These are phyloP conservation scores for Anarsia innoxiella DNA, from an alignment of 2,888 invertebrate species.

Conservation along the genomic window DNA sequence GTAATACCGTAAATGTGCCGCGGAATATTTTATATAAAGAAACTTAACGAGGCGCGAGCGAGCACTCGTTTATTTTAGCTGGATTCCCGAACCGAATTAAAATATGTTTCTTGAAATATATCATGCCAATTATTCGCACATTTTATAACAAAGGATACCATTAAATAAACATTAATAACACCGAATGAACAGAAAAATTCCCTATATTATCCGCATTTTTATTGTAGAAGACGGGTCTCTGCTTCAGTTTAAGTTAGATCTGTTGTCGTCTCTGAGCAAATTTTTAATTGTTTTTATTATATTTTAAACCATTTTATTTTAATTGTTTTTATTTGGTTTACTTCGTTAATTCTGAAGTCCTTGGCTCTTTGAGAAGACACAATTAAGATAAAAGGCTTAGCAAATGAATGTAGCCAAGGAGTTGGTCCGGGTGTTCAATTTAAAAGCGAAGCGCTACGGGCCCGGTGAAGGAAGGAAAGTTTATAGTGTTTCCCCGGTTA, in stretches of 20 bases:
- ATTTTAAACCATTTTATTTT: constrained; percentile 1
- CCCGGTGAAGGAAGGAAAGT: constrained; percentile 23
- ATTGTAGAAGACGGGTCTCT: constrained; percentile 6
- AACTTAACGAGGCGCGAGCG: background rate
- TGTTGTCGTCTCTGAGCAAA: no score
- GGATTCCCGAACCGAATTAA: no score
- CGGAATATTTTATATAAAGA: background rate
- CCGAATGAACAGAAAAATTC: constrained; percentile 19
- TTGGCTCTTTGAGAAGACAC: constrained; percentile 29
- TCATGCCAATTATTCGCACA: constrained; percentile 18
- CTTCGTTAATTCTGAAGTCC: constrained; percentile 31
- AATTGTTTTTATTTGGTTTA: constrained; percentile 28
- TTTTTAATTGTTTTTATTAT: no score
- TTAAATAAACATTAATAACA: constrained; percentile 27
- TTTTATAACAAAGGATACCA: constrained; percentile 22
- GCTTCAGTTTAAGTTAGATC: constrained; percentile 10
- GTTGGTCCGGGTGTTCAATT: constrained; percentile 31
- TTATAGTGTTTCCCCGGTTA: constrained; percentile 37
- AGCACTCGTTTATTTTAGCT: constrained; percentile 11
- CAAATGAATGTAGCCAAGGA: constrained; percentile 23
- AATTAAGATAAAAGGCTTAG: constrained; percentile 30
- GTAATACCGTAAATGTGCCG: background rate
- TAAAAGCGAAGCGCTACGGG: constrained; percentile 29
- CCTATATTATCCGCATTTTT: constrained; percentile 15
- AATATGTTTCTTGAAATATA: constrained; percentile 17